Evolutionary conservation across 2,113 vertebrate species (phyloP).

Genomic region (Mionectes macconnelli): DNA sequence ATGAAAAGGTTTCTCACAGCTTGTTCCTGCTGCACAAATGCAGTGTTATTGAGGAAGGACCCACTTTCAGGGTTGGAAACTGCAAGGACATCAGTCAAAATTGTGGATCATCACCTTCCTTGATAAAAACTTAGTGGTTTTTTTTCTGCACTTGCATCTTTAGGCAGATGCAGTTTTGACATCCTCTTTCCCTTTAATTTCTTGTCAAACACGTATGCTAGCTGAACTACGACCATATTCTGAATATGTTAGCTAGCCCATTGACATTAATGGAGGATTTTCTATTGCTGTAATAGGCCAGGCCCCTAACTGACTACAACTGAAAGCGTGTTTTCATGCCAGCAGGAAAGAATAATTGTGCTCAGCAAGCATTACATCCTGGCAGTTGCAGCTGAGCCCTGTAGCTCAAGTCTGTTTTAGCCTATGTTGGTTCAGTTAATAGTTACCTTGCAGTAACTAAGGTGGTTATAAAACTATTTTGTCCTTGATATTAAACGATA

Average conservation of each 20-base stretch:
- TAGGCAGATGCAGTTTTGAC: background rate
- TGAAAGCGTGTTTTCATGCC: conserved; percentile 19
- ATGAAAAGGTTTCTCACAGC: conserved; percentile 6
- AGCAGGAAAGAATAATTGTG: background rate
- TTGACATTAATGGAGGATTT: background rate
- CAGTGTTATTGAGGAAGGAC: background rate
- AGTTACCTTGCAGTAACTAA: background rate
- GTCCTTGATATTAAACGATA: background rate
- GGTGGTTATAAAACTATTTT: background rate
- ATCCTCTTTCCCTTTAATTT: background rate
- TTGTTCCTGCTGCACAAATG: background rate
- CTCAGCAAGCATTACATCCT: background rate
- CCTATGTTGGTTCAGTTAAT: background rate
- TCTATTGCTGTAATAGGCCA: background rate
- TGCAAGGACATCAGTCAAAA: background rate
- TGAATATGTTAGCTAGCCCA: background rate
- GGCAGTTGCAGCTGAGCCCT: background rate
- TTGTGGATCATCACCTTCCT: background rate
- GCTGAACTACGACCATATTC: background rate
- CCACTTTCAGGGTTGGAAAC: background rate
- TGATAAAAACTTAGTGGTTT: background rate
- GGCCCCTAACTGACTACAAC: background rate
- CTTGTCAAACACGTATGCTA: background rate
- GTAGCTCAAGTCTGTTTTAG: background rate
- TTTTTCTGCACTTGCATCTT: background rate